phyloP scores from a whole-genome alignment of 2,888 invertebrate genomes.

The Acanthacorydalis orientalis region DNA sequence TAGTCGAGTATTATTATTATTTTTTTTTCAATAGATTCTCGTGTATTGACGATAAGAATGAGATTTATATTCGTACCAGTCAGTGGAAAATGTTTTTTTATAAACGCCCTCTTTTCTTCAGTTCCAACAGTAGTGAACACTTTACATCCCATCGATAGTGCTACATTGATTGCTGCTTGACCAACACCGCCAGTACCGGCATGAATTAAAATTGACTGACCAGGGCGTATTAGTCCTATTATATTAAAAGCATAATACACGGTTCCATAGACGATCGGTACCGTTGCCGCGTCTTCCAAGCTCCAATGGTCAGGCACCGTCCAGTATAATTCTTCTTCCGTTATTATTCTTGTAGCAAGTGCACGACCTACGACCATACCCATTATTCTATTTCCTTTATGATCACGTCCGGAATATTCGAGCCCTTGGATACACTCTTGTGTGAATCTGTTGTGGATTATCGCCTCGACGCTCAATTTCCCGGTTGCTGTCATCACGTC shows the following conservation, averaged over 20 bases:
- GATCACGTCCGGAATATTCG: constrained; percentile 40
- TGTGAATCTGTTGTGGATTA: constrained; percentile 37
- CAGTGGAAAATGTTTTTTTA: constrained; percentile 31
- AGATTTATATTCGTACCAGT: constrained; percentile 4
- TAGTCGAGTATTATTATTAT: too few relatives aligned
- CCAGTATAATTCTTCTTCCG: constrained; percentile 28
- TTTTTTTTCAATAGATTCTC: too few relatives aligned
- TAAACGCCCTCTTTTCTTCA: constrained; percentile 30
- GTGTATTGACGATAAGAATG: too few relatives aligned
- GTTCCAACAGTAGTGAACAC: constrained; percentile 46
- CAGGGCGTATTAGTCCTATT: constrained; percentile 17
- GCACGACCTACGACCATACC: constrained; percentile 31
- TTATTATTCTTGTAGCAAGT: constrained; percentile 34
- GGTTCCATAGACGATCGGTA: constrained; percentile 42
- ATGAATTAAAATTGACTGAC: constrained; percentile 31
- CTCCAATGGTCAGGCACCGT: constrained; percentile 34
- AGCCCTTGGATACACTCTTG: constrained; percentile 43
- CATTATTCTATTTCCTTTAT: constrained; percentile 21
- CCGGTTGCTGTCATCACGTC: constrained; percentile 89
- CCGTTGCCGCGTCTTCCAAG: constrained; percentile 38
- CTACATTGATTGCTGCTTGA: constrained; percentile 51
- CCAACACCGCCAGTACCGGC: constrained; percentile 47
- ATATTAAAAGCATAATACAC: constrained; percentile 26
- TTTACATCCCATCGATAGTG: constrained; percentile 36
- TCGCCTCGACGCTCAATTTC: constrained; percentile 65